phyloP scores from a whole-genome alignment of 2,797 vertebrate species.

The Cynodonichthys magdalenae region DNA sequence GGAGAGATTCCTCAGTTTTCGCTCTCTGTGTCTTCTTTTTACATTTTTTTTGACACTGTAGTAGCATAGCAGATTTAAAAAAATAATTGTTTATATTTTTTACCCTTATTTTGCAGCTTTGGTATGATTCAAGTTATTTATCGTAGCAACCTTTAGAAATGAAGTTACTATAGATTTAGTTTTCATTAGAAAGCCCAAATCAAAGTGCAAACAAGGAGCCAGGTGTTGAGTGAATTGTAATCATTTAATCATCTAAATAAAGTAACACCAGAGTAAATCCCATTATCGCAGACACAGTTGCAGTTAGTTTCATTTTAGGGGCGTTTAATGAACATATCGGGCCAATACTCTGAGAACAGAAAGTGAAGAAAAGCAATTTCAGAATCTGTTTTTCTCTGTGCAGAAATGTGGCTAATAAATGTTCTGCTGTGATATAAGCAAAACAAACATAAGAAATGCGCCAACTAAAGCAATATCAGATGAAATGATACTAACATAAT shows the following conservation, averaged over 20 bases:
- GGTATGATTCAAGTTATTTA: constrained; percentile 1
- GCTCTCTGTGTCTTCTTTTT: constrained; percentile 22
- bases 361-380: constrained; percentile 1
- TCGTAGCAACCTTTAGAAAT: neutral
- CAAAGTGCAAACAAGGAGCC: neutral
- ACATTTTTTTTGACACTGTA: constrained; percentile 16
- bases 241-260: constrained; percentile 11
- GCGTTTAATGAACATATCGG: constrained; percentile 5
- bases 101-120: neutral
- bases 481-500: neutral
- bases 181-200: neutral
- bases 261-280: neutral
- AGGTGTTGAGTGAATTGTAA: constrained; percentile 2
- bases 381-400: neutral
- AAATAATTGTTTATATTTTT: neutral
- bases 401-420: neutral
- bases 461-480: neutral
- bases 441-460: neutral
- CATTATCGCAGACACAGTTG: constrained; percentile 5
- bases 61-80: neutral
- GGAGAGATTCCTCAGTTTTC: constrained; percentile 21
- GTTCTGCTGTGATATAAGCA: neutral
- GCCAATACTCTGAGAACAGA: neutral
- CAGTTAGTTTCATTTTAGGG: constrained; percentile 4
- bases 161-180: neutral